A percentile compares a stretch with the other conserved stretches of the same genome.
phyloP scores from a whole-genome alignment of 2,888 invertebrate species.

The Ectemnius cavifrons region DNA sequence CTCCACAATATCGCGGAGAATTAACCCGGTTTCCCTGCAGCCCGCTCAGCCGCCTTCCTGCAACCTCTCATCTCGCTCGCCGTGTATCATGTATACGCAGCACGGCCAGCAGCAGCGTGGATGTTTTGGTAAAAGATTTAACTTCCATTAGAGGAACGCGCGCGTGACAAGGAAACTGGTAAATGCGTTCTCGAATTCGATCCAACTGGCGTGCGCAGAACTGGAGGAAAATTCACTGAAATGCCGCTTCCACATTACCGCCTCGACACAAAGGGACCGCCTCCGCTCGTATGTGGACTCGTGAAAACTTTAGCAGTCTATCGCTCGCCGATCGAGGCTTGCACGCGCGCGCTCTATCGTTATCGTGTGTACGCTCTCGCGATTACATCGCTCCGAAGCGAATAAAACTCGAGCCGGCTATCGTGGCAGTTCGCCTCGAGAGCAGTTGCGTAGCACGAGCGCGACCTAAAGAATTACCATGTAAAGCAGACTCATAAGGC shows the following conservation, averaged over 20 bases:
- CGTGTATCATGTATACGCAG: slow-evolving; percentile 11
- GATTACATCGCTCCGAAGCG: no score
- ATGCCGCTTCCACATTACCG: no score
- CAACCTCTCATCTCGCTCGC: not conserved
- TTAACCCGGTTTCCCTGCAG: slow-evolving; percentile 34
- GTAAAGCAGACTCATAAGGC: slow-evolving; percentile 36
- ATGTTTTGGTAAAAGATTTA: slow-evolving; percentile 52
- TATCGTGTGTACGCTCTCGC: no score
- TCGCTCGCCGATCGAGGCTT: no score
- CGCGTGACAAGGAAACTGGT: slow-evolving; percentile 17
- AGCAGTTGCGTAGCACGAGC: slow-evolving; percentile 44
- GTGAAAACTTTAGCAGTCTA: no score
- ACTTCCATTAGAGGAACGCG: slow-evolving; percentile 46
- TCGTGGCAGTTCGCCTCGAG: slow-evolving; percentile 15
- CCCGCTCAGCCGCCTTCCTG: not conserved
- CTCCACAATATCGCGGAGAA: slow-evolving; percentile 50
- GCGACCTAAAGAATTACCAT: slow-evolving; percentile 53
- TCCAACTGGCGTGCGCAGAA: not conserved
- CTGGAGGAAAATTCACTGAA: no score
- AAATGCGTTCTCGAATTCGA: slow-evolving; percentile 20
- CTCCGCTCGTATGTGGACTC: not conserved
- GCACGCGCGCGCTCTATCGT: no score
- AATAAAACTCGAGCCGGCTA: no score
- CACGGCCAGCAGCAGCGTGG: not conserved
- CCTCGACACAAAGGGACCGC: not conserved